phyloP scores from a whole-genome alignment of 2,888 invertebrate genomes.

The Cenopis cana region DNA sequence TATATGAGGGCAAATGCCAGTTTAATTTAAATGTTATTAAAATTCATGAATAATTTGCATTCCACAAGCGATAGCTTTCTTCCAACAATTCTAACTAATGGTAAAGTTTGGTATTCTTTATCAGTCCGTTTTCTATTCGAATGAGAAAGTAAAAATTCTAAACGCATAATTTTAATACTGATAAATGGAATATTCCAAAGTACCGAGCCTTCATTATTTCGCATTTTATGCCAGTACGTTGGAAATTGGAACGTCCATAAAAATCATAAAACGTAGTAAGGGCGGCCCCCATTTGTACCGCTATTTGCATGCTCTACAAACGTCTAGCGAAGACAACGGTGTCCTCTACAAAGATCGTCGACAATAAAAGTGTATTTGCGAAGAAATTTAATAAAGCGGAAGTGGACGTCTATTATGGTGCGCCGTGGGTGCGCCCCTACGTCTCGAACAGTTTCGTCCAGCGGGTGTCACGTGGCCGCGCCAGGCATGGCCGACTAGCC shows the following conservation, averaged over 20 bases:
- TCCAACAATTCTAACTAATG: conserved; percentile 31
- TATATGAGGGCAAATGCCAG: conserved; percentile 25
- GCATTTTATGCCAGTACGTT: conserved; percentile 55
- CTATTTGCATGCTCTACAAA: conserved; percentile 83
- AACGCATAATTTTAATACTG: conserved; percentile 51
- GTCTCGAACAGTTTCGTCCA: conserved; percentile 50
- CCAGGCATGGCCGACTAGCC: background rate
- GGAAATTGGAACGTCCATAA: conserved; percentile 65
- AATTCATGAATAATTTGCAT: conserved; percentile 37
- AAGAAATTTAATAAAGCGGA: conserved; percentile 85
- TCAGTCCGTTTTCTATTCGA: conserved; percentile 38
- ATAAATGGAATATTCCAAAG: conserved; percentile 56
- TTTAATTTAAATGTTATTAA: conserved; percentile 36
- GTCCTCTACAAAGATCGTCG: conserved; percentile 76
- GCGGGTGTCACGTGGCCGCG: conserved; percentile 44
- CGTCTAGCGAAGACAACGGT: conserved; percentile 69
- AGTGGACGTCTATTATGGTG: conserved; percentile 77
- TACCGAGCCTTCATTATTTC: conserved; percentile 59
- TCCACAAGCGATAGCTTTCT: conserved; percentile 31
- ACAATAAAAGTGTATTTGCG: conserved; percentile 84
- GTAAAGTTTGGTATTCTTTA: conserved; percentile 35
- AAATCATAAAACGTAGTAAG: conserved; percentile 76
- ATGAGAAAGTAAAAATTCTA: conserved; percentile 37
- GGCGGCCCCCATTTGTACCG: conserved; percentile 71
- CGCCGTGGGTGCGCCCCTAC: conserved; percentile 67